These are phyloP conservation scores for Trachurus trachurus DNA, from an alignment of 2,797 vertebrate species.

Conservation along the genomic window DNA sequence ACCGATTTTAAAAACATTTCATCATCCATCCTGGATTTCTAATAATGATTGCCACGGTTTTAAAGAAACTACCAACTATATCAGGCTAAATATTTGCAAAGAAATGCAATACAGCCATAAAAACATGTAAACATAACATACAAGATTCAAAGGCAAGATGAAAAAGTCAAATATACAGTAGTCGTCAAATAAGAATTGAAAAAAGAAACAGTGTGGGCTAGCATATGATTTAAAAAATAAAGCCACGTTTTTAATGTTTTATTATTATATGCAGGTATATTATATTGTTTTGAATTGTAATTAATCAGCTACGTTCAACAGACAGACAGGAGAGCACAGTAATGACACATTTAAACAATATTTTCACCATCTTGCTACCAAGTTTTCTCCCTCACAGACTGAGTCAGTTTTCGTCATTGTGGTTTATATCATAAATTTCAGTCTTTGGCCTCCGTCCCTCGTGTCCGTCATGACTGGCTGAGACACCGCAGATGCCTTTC, in stretches of 20 bases:
- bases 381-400: neutral
- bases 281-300: slow-evolving; percentile 23
- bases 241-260: neutral
- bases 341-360: slow-evolving; percentile 10
- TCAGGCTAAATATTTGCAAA: no score
- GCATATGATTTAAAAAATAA: neutral
- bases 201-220: neutral
- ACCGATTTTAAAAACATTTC: no score
- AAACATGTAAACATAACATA: no score
- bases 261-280: neutral
- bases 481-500: slow-evolving; percentile 27
- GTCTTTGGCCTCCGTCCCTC: neutral
- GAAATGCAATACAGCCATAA: no score
- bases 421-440: neutral
- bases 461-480: neutral
- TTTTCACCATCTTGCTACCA: slow-evolving; percentile 9
- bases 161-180: neutral
- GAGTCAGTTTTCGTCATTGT: neutral
- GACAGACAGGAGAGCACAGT: neutral
- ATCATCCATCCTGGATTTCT: no score
- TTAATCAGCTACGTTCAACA: slow-evolving; percentile 20
- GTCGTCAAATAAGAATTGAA: neutral
- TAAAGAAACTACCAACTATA: no score
- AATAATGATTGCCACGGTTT: no score
- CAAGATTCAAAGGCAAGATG: neutral